phyloP scores from a whole-genome alignment of 2,113 vertebrate genomes.

The Caracal caracal region DNA sequence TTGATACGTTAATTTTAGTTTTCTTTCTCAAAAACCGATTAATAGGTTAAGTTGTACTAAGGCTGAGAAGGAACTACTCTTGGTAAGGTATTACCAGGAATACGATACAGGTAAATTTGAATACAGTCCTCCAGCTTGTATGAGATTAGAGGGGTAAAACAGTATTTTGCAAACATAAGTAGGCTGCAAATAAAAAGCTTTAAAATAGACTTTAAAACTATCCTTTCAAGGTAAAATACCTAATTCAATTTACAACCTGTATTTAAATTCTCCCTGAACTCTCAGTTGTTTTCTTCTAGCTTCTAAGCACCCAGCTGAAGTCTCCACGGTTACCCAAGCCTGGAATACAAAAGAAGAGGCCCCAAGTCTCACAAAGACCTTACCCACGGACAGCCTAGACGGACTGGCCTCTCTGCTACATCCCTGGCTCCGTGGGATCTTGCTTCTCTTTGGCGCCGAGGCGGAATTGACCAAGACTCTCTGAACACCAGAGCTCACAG shows the following conservation, averaged over 20 bases:
- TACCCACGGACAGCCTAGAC: slow-evolving; percentile 96
- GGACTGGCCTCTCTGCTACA: slow-evolving; percentile 98
- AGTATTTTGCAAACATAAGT: slow-evolving; percentile 10
- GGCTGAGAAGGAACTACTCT: neutral
- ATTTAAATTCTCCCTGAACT: slow-evolving; percentile 4
- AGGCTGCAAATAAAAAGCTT: neutral
- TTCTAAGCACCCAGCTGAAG: neutral
- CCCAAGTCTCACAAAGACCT: slow-evolving; percentile 70
- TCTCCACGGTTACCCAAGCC: neutral
- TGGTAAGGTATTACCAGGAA: neutral
- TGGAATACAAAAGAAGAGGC: neutral
- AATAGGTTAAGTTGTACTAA: neutral
- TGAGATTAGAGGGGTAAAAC: neutral
- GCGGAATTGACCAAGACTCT: slow-evolving; percentile 90
- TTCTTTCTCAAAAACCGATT: neutral
- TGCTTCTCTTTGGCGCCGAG: slow-evolving; percentile 92
- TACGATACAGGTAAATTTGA: neutral
- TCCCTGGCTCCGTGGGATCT: slow-evolving; percentile 97
- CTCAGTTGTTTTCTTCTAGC: neutral
- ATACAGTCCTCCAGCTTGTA: neutral
- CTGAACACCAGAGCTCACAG: slow-evolving; percentile 93
- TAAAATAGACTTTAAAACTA: neutral
- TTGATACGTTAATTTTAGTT: neutral
- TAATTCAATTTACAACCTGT: neutral
- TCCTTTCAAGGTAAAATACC: neutral